Evolutionary conservation across 2,113 vertebrate species (phyloP).

Genomic region (Pelecanoides urinatrix): DNA sequence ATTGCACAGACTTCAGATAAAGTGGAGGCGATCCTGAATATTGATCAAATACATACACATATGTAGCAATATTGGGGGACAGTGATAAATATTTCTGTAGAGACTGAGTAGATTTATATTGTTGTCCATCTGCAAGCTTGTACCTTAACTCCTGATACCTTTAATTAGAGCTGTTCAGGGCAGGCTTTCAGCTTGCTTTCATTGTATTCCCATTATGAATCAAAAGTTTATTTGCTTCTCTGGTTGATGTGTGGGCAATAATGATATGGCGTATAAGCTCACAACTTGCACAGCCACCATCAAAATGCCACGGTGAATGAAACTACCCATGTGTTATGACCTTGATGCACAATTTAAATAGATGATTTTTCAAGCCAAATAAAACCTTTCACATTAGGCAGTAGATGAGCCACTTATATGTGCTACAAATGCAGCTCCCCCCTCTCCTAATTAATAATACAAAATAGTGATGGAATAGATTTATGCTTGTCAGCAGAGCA

Average conservation of each 20-base stretch:
- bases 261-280: not conserved
- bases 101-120: not conserved
- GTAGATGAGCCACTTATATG: conserved; percentile 40
- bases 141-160: not conserved
- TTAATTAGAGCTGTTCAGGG: not conserved
- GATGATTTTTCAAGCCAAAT: conserved; percentile 43
- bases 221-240: conserved; percentile 49
- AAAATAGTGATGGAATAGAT: conserved; percentile 49
- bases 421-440: conserved; percentile 15
- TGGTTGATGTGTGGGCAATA: not conserved
- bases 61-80: not conserved
- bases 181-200: conserved; percentile 4
- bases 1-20: not conserved
- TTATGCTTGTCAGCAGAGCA: conserved; percentile 65
- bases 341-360: conserved; percentile 50
- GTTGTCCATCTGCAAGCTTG: not conserved
- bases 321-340: conserved; percentile 49
- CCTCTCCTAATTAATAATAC: conserved; percentile 58
- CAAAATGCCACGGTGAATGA: conserved; percentile 33
- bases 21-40: conserved; percentile 14
- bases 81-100: conserved; percentile 11
- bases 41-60: conserved; percentile 3
- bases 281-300: not conserved
- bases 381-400: conserved; percentile 56
- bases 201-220: conserved; percentile 6